A percentile compares a stretch with the other conserved stretches of the same genome.
Evolutionary conservation across 2,113 vertebrate genomes (phyloP).

Genomic region (Macroglossus sobrinus): DNA sequence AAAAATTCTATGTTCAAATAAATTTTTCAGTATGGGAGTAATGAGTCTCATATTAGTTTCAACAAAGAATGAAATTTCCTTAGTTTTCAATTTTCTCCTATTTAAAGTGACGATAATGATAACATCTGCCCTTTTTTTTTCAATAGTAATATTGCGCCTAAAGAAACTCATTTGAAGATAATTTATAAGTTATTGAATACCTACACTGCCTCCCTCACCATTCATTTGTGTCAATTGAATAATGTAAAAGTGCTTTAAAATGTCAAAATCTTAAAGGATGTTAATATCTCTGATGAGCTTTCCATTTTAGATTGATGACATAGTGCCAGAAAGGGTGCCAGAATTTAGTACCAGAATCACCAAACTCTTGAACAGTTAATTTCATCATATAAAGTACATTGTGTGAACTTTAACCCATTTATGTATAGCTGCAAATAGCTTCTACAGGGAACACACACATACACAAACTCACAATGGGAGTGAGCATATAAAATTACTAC

Average conservation of each 20-base stretch:
- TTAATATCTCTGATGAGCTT: not conserved
- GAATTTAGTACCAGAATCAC: not conserved
- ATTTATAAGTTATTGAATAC: not conserved
- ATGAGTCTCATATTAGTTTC: not conserved
- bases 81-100: not conserved
- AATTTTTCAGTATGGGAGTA: not conserved
- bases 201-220: not conserved
- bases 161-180: not conserved
- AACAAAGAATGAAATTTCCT: not conserved
- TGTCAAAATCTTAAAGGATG: not conserved
- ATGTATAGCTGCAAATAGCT: not conserved
- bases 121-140: not conserved
- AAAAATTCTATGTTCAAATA: not conserved
- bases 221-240: not conserved
- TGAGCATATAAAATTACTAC: not conserved
- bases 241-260: not conserved
- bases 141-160: not conserved
- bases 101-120: not conserved
- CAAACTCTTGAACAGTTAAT: not conserved
- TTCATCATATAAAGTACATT: not conserved
- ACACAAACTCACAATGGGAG: not conserved
- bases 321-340: not conserved
- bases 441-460: not conserved
- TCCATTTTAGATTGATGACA: not conserved
- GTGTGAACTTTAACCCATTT: not conserved